Percentiles rank a stretch among this genome's conserved stretches.
These are phyloP conservation scores for Dufourea novaeangliae DNA, from an alignment of 1,140 invertebrate species.

Conservation along the genomic window DNA sequence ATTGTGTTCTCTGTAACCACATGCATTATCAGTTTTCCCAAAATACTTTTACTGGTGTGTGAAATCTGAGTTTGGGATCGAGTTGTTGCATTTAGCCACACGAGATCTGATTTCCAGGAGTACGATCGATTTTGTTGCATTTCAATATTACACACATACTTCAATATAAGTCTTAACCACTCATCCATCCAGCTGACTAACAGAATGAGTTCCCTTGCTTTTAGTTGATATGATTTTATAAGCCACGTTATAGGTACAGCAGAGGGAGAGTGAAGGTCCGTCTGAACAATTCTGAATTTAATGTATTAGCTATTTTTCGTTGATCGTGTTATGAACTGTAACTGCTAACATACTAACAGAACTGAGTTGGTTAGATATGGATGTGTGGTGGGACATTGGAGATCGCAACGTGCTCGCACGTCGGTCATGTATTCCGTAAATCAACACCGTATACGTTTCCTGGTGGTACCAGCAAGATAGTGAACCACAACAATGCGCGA, in stretches of 20 bases:
- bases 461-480: conserved; percentile 97
- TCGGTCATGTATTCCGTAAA: conserved; percentile 98
- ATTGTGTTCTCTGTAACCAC: background rate
- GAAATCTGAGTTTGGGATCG: background rate
- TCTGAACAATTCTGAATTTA: conserved; percentile 31
- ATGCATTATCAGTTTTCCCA: background rate
- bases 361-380: conserved; percentile 91
- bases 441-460: conserved; percentile 99
- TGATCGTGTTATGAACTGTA: conserved; percentile 46
- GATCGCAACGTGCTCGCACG: conserved; percentile 95
- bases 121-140: conserved; percentile 43
- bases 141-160: conserved; percentile 28
- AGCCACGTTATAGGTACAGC: conserved; percentile 62
- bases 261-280: conserved; percentile 41
- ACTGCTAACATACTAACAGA: conserved; percentile 79
- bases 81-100: conserved; percentile 14
- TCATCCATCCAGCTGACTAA: conserved; percentile 82
- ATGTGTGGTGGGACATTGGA: conserved; percentile 97
- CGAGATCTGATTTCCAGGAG: conserved; percentile 42
- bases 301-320: conserved; percentile 35
- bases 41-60: background rate
- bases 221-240: conserved; percentile 61
- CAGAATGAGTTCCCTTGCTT: conserved; percentile 66
- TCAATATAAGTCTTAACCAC: conserved; percentile 79
- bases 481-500: conserved; percentile 98